Conservation (phyloP, 2,888 invertebrate genomes). For the Megamerina dolium region DNA sequence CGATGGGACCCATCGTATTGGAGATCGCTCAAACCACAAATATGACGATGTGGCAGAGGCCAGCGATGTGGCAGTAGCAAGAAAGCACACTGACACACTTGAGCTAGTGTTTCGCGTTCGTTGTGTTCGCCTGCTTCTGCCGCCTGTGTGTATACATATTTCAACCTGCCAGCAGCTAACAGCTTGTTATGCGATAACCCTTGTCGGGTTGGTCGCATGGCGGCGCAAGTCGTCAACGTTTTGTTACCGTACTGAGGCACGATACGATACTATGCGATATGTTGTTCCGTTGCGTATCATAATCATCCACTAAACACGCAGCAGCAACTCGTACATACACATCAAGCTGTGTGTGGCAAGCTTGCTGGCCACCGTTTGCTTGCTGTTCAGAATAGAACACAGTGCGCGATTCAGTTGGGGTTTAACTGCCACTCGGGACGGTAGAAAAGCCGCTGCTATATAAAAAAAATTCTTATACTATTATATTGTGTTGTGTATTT, state of each 20-base stretch:
- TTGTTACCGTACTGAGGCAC: too few species aligned
- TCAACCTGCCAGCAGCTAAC: neutral
- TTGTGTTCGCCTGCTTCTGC: neutral
- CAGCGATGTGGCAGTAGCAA: neutral
- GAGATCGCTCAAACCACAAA: neutral
- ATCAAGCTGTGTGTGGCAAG: too few species aligned
- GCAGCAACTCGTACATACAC: too few species aligned
- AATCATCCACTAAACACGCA: too few species aligned
- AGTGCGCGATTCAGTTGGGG: constrained; percentile 52
- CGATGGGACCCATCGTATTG: too few species aligned
- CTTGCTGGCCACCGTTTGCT: constrained; percentile 7
- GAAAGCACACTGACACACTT: too few species aligned
- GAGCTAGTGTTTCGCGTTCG: too few species aligned
- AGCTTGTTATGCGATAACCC: neutral
- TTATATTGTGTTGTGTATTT: too few species aligned
- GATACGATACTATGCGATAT: too few species aligned
- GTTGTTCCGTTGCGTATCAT: too few species aligned
- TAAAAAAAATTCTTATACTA: too few species aligned
- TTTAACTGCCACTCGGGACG: constrained; percentile 53
- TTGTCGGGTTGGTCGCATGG: neutral
- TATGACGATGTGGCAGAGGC: neutral
- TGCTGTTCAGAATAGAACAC: constrained; percentile 33
- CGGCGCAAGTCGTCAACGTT: neutral
- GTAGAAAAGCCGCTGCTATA: constrained; percentile 33
- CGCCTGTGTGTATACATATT: neutral